Evolutionary conservation across 2,797 vertebrate genomes (phyloP), one percentile per base, ranked within the genome.

Genomic region (Erpetoichthys calabaricus): DNA sequence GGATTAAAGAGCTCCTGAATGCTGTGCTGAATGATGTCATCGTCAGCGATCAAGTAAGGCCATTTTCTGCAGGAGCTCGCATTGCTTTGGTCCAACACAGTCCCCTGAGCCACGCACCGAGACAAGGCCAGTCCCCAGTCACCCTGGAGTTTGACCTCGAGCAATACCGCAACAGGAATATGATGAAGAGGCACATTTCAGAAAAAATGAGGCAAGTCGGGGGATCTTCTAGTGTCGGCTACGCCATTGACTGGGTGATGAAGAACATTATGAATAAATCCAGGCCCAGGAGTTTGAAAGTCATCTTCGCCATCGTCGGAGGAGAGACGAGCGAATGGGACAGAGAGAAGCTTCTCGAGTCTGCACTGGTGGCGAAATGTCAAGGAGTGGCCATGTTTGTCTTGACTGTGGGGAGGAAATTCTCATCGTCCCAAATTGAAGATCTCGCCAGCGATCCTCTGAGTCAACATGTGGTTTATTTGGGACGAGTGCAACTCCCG

Each of bases 361-460:
- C 86, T 55, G 72, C 89, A 49, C 71, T 64, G 0, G 72, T 75
- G 69, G 88, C 82, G 55, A 87, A 87, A 65, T 94, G 91, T 59
- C 74, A 80, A 56, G 90, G 87, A 2, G 75, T 91, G 67, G 76
- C 80, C 0, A 1, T 92, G 61, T 87, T 94, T 7, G 81, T 83
- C 57, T 65, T 94, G 64, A 81, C 77, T 0, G 72, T 92, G 25
- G 88, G 90, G 3, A 62, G 62, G 0, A 63, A 68, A 0, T 69
- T 84, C 44, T 79, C 68, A 60, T 73, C 68, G n/a, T 61, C 8
- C 0, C 70, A 92, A 60, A 71, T 86, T 70, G 73, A 78, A 60
- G 67, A 57, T 3, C 62, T 91, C 61, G 85, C 80, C 41, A 87
- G 89, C 45, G 2, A 3, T 1, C 91, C 89, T 0, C 10, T 63